These are phyloP conservation scores for Serripes groenlandicus DNA, from an alignment of 2,888 invertebrate genomes.

Conservation along the genomic window DNA sequence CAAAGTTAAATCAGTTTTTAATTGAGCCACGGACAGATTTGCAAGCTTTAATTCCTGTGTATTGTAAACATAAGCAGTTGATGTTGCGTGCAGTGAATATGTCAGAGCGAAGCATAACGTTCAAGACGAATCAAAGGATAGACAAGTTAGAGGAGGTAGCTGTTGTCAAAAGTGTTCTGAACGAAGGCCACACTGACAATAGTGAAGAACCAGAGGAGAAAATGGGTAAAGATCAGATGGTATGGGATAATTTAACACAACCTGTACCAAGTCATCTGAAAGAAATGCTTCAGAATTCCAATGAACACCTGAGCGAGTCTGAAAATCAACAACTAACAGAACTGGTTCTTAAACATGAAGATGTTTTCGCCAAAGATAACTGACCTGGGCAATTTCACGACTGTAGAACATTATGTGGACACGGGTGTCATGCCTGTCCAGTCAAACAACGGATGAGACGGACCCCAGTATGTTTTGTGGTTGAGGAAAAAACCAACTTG, in stretches of 20 bases:
- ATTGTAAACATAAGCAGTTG: not conserved
- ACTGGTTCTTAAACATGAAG: too few relatives aligned
- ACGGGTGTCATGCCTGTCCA: too few relatives aligned
- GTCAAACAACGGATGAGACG: too few relatives aligned
- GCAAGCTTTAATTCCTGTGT: constrained; percentile 8
- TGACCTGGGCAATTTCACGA: too few relatives aligned
- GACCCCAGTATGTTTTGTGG: too few relatives aligned
- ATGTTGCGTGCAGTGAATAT: constrained; percentile 24
- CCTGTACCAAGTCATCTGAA: constrained; percentile 34
- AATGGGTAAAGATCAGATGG: not conserved
- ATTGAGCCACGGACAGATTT: not conserved
- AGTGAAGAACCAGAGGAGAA: not conserved
- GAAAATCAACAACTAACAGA: not conserved
- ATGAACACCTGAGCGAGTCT: not conserved
- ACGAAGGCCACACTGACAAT: not conserved
- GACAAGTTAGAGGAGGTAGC: not conserved
- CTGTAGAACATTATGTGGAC: too few relatives aligned
- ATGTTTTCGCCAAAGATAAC: too few relatives aligned
- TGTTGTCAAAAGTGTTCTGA: not conserved
- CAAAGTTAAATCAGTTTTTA: not conserved
- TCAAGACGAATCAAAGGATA: not conserved
- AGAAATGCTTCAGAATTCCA: constrained; percentile 22
- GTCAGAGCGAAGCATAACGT: not conserved
- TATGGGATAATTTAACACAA: not conserved
- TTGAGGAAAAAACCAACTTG: too few relatives aligned